Evolutionary conservation across 2,888 invertebrate genomes (phyloP).

Genomic region (Hydrotaea cyrtoneurina): DNA sequence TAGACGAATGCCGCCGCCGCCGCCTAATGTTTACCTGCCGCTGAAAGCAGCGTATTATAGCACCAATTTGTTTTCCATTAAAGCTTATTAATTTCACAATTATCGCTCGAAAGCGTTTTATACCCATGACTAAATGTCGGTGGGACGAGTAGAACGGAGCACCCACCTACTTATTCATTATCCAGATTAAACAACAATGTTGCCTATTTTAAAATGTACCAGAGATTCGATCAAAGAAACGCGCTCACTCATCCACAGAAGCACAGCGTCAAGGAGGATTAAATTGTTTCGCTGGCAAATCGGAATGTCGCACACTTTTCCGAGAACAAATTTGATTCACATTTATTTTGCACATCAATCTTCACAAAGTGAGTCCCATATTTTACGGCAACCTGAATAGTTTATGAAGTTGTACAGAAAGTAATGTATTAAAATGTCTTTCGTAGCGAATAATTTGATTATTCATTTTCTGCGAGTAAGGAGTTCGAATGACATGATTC

Average conservation of each 20-base stretch:
- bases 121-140: background rate
- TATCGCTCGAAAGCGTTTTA: constrained; percentile 14
- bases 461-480: no score
- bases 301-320: background rate
- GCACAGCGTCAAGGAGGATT: background rate
- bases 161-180: constrained; percentile 5
- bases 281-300: background rate
- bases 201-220: background rate
- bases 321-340: no score
- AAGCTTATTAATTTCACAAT: constrained; percentile 42
- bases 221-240: background rate
- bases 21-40: background rate
- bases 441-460: no score
- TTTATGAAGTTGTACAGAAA: no score
- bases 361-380: no score
- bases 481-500: no score
- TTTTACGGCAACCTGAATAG: no score
- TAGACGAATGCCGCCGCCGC: background rate
- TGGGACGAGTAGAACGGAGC: background rate
- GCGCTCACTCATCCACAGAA: background rate
- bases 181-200: background rate
- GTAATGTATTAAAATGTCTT: no score
- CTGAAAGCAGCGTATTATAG: background rate
- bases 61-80: constrained; percentile 37
- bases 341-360: no score